These are phyloP conservation scores for Zaprionus lachaisei DNA, from an alignment of 1,140 invertebrate genomes.

Conservation along the genomic window DNA sequence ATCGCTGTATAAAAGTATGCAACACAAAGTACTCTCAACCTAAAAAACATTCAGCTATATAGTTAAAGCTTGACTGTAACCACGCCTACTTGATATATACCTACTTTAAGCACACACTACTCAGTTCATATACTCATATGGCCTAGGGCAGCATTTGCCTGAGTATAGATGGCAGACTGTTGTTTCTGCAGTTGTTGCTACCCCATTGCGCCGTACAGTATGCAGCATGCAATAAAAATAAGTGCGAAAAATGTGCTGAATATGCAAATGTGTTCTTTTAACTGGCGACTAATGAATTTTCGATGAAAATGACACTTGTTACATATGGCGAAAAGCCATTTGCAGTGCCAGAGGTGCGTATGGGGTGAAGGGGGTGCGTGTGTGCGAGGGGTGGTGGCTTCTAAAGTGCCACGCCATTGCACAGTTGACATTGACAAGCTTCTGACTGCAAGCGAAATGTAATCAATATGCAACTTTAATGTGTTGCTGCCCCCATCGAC, in stretches of 20 bases:
- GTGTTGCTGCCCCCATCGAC: constrained; percentile 12
- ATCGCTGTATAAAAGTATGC: too few species aligned
- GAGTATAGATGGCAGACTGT: too few species aligned
- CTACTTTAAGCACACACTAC: too few species aligned
- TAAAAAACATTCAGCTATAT: too few species aligned
- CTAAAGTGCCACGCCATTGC: constrained; percentile 21
- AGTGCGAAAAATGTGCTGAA: constrained; percentile 19
- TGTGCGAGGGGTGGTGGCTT: neutral
- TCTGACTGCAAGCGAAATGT: constrained; percentile 68
- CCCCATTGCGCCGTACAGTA: neutral
- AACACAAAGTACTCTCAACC: too few species aligned
- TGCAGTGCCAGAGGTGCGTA: neutral
- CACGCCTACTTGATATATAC: too few species aligned
- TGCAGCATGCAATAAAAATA: constrained; percentile 4
- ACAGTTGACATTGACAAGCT: constrained; percentile 66
- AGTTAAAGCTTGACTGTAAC: too few species aligned
- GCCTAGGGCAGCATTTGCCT: too few species aligned
- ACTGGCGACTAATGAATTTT: constrained; percentile 61
- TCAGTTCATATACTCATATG: too few species aligned
- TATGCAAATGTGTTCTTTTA: constrained; percentile 47
- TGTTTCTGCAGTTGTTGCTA: neutral
- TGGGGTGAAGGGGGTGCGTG: neutral
- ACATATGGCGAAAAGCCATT: constrained; percentile 35
- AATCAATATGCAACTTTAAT: constrained; percentile 75
- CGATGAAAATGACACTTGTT: constrained; percentile 40